Evolutionary conservation across 35 echinoderm and acorn worm genomes (phyloP).

Genomic region (Hemicentrotus pulcherrimus): DNA sequence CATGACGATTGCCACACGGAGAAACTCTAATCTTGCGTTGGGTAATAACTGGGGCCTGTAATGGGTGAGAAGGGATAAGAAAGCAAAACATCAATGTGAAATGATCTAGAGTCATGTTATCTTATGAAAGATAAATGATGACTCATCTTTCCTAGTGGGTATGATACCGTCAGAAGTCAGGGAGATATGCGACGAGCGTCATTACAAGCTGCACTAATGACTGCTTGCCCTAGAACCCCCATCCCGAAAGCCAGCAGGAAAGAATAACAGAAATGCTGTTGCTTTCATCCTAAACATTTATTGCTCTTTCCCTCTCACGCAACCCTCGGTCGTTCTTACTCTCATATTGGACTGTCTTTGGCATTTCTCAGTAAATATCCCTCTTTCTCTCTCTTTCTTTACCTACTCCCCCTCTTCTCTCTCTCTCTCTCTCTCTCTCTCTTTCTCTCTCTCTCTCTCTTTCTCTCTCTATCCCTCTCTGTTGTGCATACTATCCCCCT

Average conservation of each 20-base stretch:
- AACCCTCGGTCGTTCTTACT: background rate
- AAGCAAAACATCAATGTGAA: slow-evolving; percentile 19
- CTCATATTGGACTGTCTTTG: background rate
- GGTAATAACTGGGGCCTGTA: slow-evolving; percentile 8
- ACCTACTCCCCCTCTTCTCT: too few species aligned
- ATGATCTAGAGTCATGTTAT: background rate
- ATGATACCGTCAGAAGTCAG: background rate
- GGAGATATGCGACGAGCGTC: background rate
- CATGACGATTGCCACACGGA: background rate
- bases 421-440: too few species aligned
- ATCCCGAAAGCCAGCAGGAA: background rate
- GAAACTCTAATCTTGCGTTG: slow-evolving; percentile 13
- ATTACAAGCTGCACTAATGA: slow-evolving; percentile 1
- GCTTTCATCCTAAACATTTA: background rate
- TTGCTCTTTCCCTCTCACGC: background rate
- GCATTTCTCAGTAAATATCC: background rate
- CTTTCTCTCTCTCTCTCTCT: too few species aligned
- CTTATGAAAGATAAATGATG: slow-evolving; percentile 4
- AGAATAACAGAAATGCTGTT: slow-evolving; percentile 5
- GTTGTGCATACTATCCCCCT: too few species aligned
- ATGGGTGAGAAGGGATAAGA: background rate
- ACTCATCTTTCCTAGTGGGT: background rate
- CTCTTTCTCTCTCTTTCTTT: too few species aligned
- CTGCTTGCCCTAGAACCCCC: background rate
- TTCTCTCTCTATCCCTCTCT: too few species aligned